phyloP scores from a whole-genome alignment of 1,140 invertebrate genomes.

The Nilaparvata lugens region DNA sequence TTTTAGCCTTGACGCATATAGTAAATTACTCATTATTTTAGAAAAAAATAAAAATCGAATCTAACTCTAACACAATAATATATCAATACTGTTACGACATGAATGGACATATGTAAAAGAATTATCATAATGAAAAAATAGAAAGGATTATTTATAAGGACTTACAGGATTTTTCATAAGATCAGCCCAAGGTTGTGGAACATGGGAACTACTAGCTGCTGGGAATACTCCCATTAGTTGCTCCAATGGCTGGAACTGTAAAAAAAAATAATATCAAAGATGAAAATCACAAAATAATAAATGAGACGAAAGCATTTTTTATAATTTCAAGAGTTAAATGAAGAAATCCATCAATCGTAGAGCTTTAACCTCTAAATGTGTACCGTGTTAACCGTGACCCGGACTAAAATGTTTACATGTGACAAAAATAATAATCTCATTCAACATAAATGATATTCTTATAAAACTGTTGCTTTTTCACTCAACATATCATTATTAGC shows the following conservation, averaged over 20 bases:
- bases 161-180: conserved; percentile 88
- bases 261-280: conserved; percentile 24
- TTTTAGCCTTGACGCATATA: too few species aligned
- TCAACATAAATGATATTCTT: too few species aligned
- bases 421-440: too few species aligned
- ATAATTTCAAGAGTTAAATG: conserved; percentile 10
- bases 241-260: conserved; percentile 89
- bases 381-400: too few species aligned
- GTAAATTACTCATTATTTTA: not conserved
- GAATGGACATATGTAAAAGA: not conserved
- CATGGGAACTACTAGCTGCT: conserved; percentile 87
- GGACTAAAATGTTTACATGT: too few species aligned
- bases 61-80: too few species aligned
- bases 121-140: not conserved
- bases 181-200: conserved; percentile 87
- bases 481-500: too few species aligned
- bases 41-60: conserved; percentile 4
- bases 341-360: not conserved
- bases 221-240: conserved; percentile 99
- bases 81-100: too few species aligned
- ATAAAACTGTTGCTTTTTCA: too few species aligned
- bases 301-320: not conserved
- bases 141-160: too few species aligned
- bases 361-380: too few species aligned
- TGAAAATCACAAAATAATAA: too few species aligned